phyloP scores from a whole-genome alignment of 2,113 vertebrate species.

The Symphodus melops region DNA sequence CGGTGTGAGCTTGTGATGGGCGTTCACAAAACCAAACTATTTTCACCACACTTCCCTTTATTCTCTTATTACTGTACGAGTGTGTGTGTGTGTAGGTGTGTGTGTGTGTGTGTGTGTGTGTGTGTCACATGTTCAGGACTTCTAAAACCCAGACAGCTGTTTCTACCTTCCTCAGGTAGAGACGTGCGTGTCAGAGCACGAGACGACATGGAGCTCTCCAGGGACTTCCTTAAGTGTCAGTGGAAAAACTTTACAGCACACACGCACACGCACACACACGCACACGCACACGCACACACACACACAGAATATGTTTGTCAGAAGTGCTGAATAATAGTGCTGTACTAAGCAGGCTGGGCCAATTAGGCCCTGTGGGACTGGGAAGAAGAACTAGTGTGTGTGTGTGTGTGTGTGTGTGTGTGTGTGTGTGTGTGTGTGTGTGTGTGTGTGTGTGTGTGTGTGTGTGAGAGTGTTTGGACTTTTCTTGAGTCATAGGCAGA shows the following conservation, averaged over 20 bases:
- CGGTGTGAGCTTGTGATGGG: conserved; percentile 47
- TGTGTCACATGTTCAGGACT: conserved; percentile 41
- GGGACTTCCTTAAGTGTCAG: conserved; percentile 76
- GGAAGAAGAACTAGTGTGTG: conserved; percentile 44
- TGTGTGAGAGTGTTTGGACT: conserved; percentile 36
- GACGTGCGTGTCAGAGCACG: conserved; percentile 75
- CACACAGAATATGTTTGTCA: conserved; percentile 53
- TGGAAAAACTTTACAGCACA: conserved; percentile 44
- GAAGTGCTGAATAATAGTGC: conserved; percentile 79
- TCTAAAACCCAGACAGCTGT: conserved; percentile 60
- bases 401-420: conserved; percentile 24
- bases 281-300: conserved; percentile 27
- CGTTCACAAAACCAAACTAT: conserved; percentile 9
- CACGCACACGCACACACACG: conserved; percentile 15
- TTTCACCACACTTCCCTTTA: conserved; percentile 11
- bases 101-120: conserved; percentile 1
- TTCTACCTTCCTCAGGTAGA: conserved; percentile 50
- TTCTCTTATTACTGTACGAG: conserved; percentile 16
- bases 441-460: conserved; percentile 22
- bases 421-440: conserved; percentile 38
- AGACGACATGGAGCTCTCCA: conserved; percentile 61
- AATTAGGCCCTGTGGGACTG: conserved; percentile 76
- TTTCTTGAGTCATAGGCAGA: conserved; percentile 64
- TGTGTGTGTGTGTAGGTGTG: neutral
- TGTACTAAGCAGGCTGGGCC: conserved; percentile 71